These are phyloP conservation scores for Bubalus kerabau DNA, from an alignment of 2,113 vertebrate species.

Conservation along the genomic window DNA sequence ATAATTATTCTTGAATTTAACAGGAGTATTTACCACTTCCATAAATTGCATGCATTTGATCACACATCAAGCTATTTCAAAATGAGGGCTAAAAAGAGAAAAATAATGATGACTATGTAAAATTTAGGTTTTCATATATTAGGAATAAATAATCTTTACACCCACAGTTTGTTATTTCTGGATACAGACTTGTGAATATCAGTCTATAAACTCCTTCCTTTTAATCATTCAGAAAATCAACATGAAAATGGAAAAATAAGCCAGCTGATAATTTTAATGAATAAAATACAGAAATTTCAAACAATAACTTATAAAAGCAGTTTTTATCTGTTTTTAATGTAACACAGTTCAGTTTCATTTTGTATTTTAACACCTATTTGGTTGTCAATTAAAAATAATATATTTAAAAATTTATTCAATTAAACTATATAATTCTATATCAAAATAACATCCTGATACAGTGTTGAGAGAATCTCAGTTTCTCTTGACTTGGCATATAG, in stretches of 20 bases:
- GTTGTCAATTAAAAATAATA: neutral
- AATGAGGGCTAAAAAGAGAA: neutral
- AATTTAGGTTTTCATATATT: conserved; percentile 45
- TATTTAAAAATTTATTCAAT: neutral
- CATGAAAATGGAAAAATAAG: conserved; percentile 25
- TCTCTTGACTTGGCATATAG: neutral
- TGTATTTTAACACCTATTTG: neutral
- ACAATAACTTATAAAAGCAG: neutral
- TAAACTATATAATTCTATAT: neutral
- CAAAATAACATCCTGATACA: neutral
- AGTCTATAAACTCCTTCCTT: neutral
- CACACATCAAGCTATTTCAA: neutral
- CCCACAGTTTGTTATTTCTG: conserved; percentile 18
- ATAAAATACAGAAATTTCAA: neutral
- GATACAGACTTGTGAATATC: neutral
- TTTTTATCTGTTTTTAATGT: neutral
- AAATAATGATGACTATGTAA: conserved; percentile 2
- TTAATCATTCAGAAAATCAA: conserved; percentile 31
- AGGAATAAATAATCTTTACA: conserved; percentile 2
- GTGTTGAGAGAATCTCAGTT: neutral
- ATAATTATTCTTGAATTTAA: conserved; percentile 15
- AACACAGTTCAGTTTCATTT: neutral
- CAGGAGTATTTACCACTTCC: neutral
- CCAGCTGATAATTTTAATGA: neutral
- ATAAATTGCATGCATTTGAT: neutral